phyloP scores from a whole-genome alignment of 2,113 vertebrate species.

The Setophaga coronata region DNA sequence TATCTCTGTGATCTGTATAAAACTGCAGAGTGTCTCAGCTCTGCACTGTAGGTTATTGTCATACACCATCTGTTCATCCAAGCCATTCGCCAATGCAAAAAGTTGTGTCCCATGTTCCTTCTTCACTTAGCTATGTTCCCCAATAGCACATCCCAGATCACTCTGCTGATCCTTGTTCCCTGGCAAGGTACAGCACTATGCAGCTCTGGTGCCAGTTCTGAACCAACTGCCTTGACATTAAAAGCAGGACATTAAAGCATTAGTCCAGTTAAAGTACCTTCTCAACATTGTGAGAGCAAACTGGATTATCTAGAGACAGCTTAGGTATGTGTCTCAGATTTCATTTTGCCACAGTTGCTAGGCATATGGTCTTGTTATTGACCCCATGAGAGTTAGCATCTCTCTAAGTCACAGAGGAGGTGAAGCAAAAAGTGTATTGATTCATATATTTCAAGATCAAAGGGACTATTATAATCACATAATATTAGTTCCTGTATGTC shows the following conservation, averaged over 20 bases:
- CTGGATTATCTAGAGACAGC: not conserved
- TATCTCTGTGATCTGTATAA: not conserved
- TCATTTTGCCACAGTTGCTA: not conserved
- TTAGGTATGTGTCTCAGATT: not conserved
- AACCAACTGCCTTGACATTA: not conserved
- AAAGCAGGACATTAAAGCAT: not conserved
- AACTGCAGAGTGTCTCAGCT: not conserved
- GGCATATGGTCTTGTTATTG: not conserved
- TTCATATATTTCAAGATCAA: not conserved
- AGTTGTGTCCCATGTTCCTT: not conserved
- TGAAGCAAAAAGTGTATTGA: not conserved
- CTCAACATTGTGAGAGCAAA: not conserved
- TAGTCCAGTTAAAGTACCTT: not conserved
- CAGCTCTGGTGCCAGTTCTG: not conserved
- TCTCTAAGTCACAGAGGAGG: not conserved
- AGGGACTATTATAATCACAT: not conserved
- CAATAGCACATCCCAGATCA: not conserved
- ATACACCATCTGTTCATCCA: not conserved
- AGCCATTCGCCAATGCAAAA: not conserved
- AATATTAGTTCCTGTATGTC: not conserved
- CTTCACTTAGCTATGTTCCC: not conserved
- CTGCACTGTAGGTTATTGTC: not conserved
- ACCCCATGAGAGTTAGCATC: not conserved
- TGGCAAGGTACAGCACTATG: accelerated
- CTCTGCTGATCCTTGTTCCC: not conserved